Base-by-base conservation (phyloP, 2,797 vertebrate species). In the Sebastiscus tertius region DNA sequence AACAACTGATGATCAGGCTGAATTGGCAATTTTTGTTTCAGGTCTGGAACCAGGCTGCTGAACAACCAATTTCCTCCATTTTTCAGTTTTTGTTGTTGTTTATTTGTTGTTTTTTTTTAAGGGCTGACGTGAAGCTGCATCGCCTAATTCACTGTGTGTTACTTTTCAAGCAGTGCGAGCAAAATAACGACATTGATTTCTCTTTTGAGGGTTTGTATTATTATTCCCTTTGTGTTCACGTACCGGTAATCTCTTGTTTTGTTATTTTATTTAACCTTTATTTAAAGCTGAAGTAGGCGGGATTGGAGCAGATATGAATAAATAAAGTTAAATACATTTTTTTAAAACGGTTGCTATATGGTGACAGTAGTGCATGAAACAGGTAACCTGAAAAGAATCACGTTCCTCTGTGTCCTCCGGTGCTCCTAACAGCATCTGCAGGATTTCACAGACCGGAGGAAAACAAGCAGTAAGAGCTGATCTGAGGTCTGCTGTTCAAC, bases 1-100 rank as follows among this genome's bases (percentile, higher is more conserved):
- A 56, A 56, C 66, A 29, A 36, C 59, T 42, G 31, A 82, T 72
- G 22, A 81, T 75, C 67, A 61, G 1, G 49, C 52, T 60, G 14
- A 72, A 59, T 2, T n/a, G 12, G 7, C 34, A 27, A 12, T 66
- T 75, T 81, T 55, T 7, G 24, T 74, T 66, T 77, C 29, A 75
- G 56, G 63, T 26, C 20, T 27, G 22, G 13, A 63, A 14, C 9
- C n/a, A 39, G 42, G 27, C 11, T 34, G 52, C 31, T 67, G 10
- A 73, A 59, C 27, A 68, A 60, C 36, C 42, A 18, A 16, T 70
- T 74, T 70, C 31, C 65, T 68, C 20, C 3, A 6, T 58, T 54
- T 56, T 63, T 39, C 10, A 13, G 58, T 63, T 52, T 11, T 33
- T 42, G 20, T 14, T 49, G 54, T 39, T 71, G 36, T 61, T 46